These are phyloP conservation scores for Drosophila cognata DNA, from an alignment of 2,888 invertebrate genomes.

Conservation along the genomic window DNA sequence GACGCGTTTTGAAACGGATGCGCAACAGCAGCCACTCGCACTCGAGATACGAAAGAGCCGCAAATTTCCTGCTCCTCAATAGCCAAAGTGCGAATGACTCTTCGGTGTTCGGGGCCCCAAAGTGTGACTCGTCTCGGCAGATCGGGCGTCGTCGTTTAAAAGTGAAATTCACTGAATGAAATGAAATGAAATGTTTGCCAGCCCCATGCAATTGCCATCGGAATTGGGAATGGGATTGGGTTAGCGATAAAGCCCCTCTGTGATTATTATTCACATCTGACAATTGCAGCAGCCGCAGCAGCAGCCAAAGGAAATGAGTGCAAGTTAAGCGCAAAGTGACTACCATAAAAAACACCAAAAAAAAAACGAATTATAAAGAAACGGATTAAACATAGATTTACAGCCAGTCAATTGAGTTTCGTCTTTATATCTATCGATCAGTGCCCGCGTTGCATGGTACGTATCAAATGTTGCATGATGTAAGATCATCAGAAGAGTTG, in stretches of 20 bases:
- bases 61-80: constrained; percentile 60
- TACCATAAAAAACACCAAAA: not conserved
- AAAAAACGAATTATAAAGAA: constrained; percentile 10
- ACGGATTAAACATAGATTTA: constrained; percentile 25
- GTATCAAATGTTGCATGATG: constrained; percentile 41
- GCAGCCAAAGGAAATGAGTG: constrained; percentile 52
- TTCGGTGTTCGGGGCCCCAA: constrained; percentile 28
- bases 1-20: constrained; percentile 83
- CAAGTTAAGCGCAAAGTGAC: constrained; percentile 27
- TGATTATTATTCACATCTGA: constrained; percentile 52
- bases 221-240: constrained; percentile 37
- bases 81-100: constrained; percentile 48
- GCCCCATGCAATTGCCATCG: constrained; percentile 41
- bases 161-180: constrained; percentile 80
- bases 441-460: constrained; percentile 64
- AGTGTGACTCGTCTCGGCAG: constrained; percentile 35
- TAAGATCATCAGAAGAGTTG: constrained; percentile 1
- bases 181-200: constrained; percentile 55
- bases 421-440: not conserved
- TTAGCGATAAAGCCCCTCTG: constrained; percentile 19
- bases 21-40: constrained; percentile 26
- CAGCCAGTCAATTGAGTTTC: not conserved
- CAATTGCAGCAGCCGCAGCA: constrained; percentile 44
- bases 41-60: not conserved
- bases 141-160: constrained; percentile 59